Evolutionary conservation across 2,113 vertebrate genomes (phyloP), one percentile per base, ranked within the genome.

Genomic region (Pluvianellus socialis): DNA sequence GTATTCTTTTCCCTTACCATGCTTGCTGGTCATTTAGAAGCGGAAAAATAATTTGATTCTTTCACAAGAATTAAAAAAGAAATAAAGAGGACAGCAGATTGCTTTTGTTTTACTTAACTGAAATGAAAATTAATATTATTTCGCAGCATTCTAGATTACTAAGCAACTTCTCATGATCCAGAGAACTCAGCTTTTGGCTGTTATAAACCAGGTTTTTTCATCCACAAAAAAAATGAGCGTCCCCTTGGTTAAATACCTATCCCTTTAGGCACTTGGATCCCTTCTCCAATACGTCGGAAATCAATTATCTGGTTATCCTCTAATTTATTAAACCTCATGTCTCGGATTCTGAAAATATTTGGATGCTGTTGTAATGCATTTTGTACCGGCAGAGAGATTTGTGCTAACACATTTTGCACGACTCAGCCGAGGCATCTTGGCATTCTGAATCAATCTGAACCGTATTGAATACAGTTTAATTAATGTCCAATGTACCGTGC

Each of bases 391-490:
- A 28, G 81, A 42, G 90, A 1, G 10, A 52, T 91, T 85, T 30
- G 84, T 8, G 26, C 79, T 72, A 20, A 79, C 9, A 61, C 33
- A 4, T 86, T 95, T 76, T 82, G 88, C 76, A 35, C 45, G 0
- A 59, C 92, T 94, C 88, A 88, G 88, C 61, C 72, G 2, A 26
- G 96, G 96, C 90, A 71, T 66, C 96, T 93, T 92, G 96, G 94
- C 92, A 79, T 80, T 62, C 88, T 26, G 35, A 63, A 67, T n/a
- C 86, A 59, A 19, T 61, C 73, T 6, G 61, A 53, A 56, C 49
- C 1, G 12, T 33, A n/a, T 22, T 92, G 88, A 94, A 94, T 96
- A 84, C 96, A 15, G 26, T n/a, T 81, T 49, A 75, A 94, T 97
- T 65, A 84, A 56, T 86, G 95, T 18, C 94, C 94, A 92, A 13